A percentile compares a stretch with the other conserved stretches of the same genome.
Evolutionary conservation across 2,888 invertebrate species (phyloP).

Genomic region (Habrosyne pyritoides): DNA sequence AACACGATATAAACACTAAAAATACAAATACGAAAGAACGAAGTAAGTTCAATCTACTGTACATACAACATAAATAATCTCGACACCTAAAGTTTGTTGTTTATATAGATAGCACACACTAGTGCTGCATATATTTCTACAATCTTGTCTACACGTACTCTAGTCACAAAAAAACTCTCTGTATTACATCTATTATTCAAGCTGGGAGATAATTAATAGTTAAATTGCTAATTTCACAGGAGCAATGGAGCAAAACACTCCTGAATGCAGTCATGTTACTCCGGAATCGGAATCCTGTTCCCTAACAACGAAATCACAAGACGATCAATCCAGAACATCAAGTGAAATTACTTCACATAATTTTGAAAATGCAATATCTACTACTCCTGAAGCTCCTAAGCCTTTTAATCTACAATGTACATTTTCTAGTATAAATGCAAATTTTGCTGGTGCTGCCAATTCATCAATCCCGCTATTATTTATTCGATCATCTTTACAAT

Average conservation of each 20-base stretch:
- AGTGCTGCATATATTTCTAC: too few species aligned
- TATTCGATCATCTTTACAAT: constrained; percentile 30
- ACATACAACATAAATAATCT: too few species aligned
- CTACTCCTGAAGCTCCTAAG: constrained; percentile 14
- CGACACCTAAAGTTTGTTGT: too few species aligned
- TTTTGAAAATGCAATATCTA: neutral
- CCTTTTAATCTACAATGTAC: constrained; percentile 13
- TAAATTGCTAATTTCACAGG: too few species aligned
- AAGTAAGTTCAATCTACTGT: neutral
- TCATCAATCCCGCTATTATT: constrained; percentile 31
- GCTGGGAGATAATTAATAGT: too few species aligned
- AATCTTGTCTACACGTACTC: neutral
- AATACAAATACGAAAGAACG: too few species aligned
- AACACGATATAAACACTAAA: too few species aligned
- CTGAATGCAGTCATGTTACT: constrained; percentile 32
- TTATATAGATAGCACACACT: too few species aligned
- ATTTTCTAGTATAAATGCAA: neutral
- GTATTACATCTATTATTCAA: too few species aligned
- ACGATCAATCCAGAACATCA: constrained; percentile 11
- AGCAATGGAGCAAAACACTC: constrained; percentile 33
- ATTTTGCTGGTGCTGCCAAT: constrained; percentile 8
- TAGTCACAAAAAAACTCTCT: neutral
- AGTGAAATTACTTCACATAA: neutral
- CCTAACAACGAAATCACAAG: constrained; percentile 9
- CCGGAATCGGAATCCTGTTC: constrained; percentile 10